Conservation (phyloP, 2,888 invertebrate genomes). For the Dorcus parallelipipedus region DNA sequence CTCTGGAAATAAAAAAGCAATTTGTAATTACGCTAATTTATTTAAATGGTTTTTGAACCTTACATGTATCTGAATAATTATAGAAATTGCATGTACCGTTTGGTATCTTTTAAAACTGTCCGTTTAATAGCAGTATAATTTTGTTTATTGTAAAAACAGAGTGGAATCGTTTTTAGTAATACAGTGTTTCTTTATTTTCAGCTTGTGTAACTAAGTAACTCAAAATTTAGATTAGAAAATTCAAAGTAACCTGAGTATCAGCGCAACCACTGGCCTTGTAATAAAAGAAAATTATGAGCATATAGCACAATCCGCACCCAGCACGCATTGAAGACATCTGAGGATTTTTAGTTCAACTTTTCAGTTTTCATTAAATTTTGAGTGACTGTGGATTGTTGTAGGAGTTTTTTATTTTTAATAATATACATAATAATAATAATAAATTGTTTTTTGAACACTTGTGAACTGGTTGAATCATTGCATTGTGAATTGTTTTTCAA, state of each 20-base stretch:
- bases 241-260: slow-evolving; percentile 51
- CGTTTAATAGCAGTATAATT: too few relatives aligned
- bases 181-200: slow-evolving; percentile 50
- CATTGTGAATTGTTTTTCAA: slow-evolving; percentile 25
- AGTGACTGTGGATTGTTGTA: slow-evolving; percentile 48
- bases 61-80: too few relatives aligned
- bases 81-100: too few relatives aligned
- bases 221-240: slow-evolving; percentile 54
- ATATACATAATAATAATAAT: slow-evolving; percentile 5
- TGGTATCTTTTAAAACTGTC: too few relatives aligned
- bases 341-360: slow-evolving; percentile 64
- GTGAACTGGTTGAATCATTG: slow-evolving; percentile 17
- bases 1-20: too few relatives aligned
- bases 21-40: too few relatives aligned
- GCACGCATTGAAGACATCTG: slow-evolving; percentile 89
- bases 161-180: neutral
- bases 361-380: slow-evolving; percentile 46
- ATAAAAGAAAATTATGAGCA: slow-evolving; percentile 26
- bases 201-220: slow-evolving; percentile 63
- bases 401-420: slow-evolving; percentile 19
- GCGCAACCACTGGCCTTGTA: slow-evolving; percentile 48
- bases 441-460: slow-evolving; percentile 16
- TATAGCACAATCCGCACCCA: slow-evolving; percentile 67
- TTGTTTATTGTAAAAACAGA: too few relatives aligned
- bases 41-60: too few relatives aligned